Evolutionary conservation across 2,797 vertebrate genomes (phyloP).

Genomic region (Apogon hyalosoma): DNA sequence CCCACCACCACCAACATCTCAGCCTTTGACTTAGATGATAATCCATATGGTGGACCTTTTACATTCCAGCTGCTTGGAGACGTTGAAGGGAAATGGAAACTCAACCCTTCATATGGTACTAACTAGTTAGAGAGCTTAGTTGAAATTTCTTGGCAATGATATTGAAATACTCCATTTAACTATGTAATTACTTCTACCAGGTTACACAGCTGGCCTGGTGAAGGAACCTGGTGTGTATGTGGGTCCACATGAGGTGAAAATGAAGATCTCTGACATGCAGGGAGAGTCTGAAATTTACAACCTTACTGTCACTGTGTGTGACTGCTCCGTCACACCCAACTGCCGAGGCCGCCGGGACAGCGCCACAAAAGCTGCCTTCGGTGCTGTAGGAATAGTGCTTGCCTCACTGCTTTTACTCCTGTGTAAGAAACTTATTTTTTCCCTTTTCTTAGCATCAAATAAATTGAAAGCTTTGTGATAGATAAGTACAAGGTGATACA

Average conservation of each 20-base stretch:
- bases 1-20: conserved; percentile 60
- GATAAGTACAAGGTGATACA: too few species aligned
- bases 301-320: conserved; percentile 70
- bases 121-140: background rate
- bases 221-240: conserved; percentile 43
- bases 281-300: conserved; percentile 59
- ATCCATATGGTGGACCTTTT: conserved; percentile 76
- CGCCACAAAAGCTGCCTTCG: background rate
- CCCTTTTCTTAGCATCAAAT: background rate
- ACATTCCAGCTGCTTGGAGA: conserved; percentile 70
- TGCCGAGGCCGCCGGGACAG: conserved; percentile 32
- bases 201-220: conserved; percentile 69
- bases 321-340: conserved; percentile 55
- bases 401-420: conserved; percentile 53
- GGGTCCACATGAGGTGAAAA: conserved; percentile 56
- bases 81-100: conserved; percentile 62
- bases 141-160: background rate
- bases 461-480: too few species aligned
- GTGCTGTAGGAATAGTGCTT: conserved; percentile 39
- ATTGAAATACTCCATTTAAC: background rate
- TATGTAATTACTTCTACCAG: conserved; percentile 29
- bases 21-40: conserved; percentile 71
- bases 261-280: conserved; percentile 77
- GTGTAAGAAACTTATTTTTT: conserved; percentile 52
- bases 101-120: conserved; percentile 72